Conservation (phyloP, 2,888 invertebrate species). For the Timema podura region DNA sequence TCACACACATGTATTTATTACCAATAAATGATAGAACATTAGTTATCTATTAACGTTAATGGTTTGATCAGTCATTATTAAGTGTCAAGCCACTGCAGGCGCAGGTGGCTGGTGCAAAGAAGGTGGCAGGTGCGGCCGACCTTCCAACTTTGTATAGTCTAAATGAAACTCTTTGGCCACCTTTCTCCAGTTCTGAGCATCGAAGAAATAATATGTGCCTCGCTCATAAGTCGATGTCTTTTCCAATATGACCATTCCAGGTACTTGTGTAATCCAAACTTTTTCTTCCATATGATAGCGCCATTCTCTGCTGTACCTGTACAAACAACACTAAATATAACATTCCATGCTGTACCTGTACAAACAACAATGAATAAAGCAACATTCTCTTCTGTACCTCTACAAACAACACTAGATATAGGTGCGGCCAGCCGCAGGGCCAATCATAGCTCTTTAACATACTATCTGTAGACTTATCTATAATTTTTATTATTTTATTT, state of each 20-base stretch:
- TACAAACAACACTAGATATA: no score
- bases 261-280: constrained; percentile 98
- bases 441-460: no score
- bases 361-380: no score
- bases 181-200: constrained; percentile 98
- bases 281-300: constrained; percentile 99
- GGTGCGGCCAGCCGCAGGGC: no score
- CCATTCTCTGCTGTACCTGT: constrained; percentile 97
- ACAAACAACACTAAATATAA: background rate
- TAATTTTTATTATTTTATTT: no score
- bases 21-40: no score
- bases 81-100: constrained; percentile 34
- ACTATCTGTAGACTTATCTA: no score
- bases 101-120: constrained; percentile 54
- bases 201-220: constrained; percentile 99
- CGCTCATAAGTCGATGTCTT: constrained; percentile 96
- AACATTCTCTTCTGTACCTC: no score
- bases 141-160: constrained; percentile 98
- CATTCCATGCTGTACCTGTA: no score
- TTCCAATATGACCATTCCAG: constrained; percentile 89
- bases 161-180: constrained; percentile 98
- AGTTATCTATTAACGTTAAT: no score
- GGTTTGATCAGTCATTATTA: no score
- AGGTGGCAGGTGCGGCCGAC: constrained; percentile 74
- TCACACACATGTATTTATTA: no score